phyloP scores from a whole-genome alignment of 1,140 invertebrate species.

The Polypedilum vanderplanki region DNA sequence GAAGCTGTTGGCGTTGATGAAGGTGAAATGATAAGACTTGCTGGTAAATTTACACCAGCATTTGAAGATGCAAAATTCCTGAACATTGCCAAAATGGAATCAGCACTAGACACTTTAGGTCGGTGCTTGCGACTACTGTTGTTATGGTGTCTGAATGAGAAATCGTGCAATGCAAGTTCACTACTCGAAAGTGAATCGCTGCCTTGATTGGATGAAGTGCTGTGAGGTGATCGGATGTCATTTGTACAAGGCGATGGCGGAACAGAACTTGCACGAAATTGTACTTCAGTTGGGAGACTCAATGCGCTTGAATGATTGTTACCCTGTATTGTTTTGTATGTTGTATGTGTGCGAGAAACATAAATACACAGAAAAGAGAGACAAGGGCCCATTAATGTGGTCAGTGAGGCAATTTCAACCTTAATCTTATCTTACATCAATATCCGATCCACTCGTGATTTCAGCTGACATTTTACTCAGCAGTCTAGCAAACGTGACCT shows the following conservation, averaged over 20 bases:
- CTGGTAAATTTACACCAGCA: constrained; percentile 47
- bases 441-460: constrained; percentile 61
- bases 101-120: constrained; percentile 59
- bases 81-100: constrained; percentile 68
- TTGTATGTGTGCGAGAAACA: too few species aligned
- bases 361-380: not conserved
- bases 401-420: constrained; percentile 33
- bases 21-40: constrained; percentile 51
- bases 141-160: constrained; percentile 32
- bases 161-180: constrained; percentile 50
- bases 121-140: constrained; percentile 32
- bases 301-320: constrained; percentile 34
- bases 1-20: constrained; percentile 57
- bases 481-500: constrained; percentile 66
- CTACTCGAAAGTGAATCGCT: constrained; percentile 62
- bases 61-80: constrained; percentile 55
- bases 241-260: constrained; percentile 46
- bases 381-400: not conserved
- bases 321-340: constrained; percentile 29
- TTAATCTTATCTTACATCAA: constrained; percentile 46
- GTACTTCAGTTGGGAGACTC: constrained; percentile 34
- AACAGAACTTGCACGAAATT: constrained; percentile 34
- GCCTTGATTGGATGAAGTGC: constrained; percentile 59
- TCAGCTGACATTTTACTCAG: constrained; percentile 64
- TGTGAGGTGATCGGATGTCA: constrained; percentile 52